A percentile compares a stretch with the other conserved stretches of the same genome.
Evolutionary conservation across 1,140 invertebrate genomes (phyloP).

Genomic region (Hyposmocoma kahamanoa): DNA sequence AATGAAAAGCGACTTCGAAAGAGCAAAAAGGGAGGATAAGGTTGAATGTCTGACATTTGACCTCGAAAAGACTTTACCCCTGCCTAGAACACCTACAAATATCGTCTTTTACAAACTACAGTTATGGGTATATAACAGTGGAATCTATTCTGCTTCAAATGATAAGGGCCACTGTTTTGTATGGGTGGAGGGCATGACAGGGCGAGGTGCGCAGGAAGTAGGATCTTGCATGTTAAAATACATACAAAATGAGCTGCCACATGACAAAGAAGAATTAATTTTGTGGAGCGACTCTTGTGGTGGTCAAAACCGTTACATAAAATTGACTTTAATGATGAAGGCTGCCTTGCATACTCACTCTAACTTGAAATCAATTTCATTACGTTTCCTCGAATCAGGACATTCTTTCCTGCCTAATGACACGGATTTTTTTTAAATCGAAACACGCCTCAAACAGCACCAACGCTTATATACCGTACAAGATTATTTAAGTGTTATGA

Average conservation of each 20-base stretch:
- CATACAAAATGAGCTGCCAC: conserved; percentile 21
- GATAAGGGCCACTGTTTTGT: conserved; percentile 29
- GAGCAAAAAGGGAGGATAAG: conserved; percentile 11
- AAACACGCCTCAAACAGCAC: conserved; percentile 32
- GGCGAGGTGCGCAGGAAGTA: conserved; percentile 41
- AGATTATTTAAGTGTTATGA: conserved; percentile 38
- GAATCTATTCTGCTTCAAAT: conserved; percentile 26
- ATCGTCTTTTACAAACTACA: conserved; percentile 39
- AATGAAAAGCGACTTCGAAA: conserved; percentile 10
- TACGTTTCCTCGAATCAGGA: conserved; percentile 36
- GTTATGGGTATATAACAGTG: conserved; percentile 30
- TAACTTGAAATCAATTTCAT: conserved; percentile 27
- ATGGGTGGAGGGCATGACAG: conserved; percentile 42
- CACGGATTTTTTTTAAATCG: conserved; percentile 37
- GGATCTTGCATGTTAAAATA: conserved; percentile 39
- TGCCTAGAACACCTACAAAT: conserved; percentile 36
- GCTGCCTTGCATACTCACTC: conserved; percentile 20
- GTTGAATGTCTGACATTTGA: conserved; percentile 37
- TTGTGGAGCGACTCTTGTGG: conserved; percentile 53
- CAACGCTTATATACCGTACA: conserved; percentile 25
- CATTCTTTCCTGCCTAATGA: conserved; percentile 53
- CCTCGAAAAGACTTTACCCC: conserved; percentile 36
- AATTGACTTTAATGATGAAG: conserved; percentile 40
- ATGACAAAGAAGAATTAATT: conserved; percentile 27
- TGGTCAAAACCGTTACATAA: conserved; percentile 50